phyloP scores from a whole-genome alignment of 1,140 invertebrate species.

The Maniola jurtina region DNA sequence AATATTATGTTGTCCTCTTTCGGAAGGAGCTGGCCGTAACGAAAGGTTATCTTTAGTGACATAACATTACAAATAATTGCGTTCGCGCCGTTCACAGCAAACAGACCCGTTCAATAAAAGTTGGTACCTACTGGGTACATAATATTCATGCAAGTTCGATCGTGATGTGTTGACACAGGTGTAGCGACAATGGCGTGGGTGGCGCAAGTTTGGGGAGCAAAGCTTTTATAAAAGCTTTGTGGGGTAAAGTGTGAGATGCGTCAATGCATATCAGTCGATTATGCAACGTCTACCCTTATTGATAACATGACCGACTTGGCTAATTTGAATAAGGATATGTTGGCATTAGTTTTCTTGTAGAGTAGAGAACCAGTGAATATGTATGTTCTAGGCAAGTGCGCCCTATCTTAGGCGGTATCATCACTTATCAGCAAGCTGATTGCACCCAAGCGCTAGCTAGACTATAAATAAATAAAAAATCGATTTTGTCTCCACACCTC shows the following conservation, averaged over 20 bases:
- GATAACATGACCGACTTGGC: too few relatives aligned
- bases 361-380: too few relatives aligned
- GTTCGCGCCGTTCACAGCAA: slow-evolving; percentile 12
- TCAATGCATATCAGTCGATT: too few relatives aligned
- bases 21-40: background rate
- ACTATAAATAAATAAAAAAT: too few relatives aligned
- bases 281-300: too few relatives aligned
- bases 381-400: too few relatives aligned
- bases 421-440: too few relatives aligned
- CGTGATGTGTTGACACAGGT: slow-evolving; percentile 31
- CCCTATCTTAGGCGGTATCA: too few relatives aligned
- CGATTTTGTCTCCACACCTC: too few relatives aligned
- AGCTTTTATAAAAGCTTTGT: background rate
- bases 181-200: slow-evolving; percentile 13
- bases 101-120: slow-evolving; percentile 11
- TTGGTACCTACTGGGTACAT: background rate
- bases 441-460: too few relatives aligned
- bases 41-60: slow-evolving; percentile 12
- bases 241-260: background rate
- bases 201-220: slow-evolving; percentile 11
- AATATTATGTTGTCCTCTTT: slow-evolving; percentile 1
- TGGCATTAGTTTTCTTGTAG: too few relatives aligned
- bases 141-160: slow-evolving; percentile 15
- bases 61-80: slow-evolving; percentile 18
- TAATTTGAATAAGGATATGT: background rate